Evolutionary conservation across 2,888 invertebrate species (phyloP).

Genomic region (Agrilus mali): DNA sequence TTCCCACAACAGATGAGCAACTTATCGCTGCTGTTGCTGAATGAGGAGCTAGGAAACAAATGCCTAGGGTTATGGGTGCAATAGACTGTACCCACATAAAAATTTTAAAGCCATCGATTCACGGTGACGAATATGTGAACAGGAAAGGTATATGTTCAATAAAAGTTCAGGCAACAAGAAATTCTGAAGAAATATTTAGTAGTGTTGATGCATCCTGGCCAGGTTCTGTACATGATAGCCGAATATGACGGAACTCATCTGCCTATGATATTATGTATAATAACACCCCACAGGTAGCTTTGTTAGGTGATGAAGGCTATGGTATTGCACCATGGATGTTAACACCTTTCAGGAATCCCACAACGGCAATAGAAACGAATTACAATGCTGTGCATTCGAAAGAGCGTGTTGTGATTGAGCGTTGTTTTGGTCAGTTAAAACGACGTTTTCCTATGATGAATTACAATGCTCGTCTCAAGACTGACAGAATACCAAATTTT

Average conservation of each 20-base stretch:
- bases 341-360: constrained; percentile 12
- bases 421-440: constrained; percentile 14
- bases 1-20: background rate
- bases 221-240: constrained; percentile 9
- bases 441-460: constrained; percentile 10
- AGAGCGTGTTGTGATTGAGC: constrained; percentile 13
- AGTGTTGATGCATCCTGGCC: constrained; percentile 9
- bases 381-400: constrained; percentile 10
- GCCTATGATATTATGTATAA: background rate
- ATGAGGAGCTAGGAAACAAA: constrained; percentile 4
- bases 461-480: too few species aligned
- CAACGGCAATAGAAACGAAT: constrained; percentile 6
- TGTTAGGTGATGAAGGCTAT: constrained; percentile 14
- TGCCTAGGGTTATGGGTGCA: constrained; percentile 7
- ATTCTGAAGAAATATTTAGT: constrained; percentile 7
- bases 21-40: constrained; percentile 1
- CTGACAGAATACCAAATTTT: too few species aligned
- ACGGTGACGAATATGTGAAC: constrained; percentile 10
- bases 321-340: constrained; percentile 13
- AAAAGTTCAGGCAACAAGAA: constrained; percentile 10
- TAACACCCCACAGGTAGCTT: too few species aligned
- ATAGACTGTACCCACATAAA: constrained; percentile 6
- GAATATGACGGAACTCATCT: constrained; percentile 7
- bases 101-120: constrained; percentile 4
- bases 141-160: constrained; percentile 8